Evolutionary conservation across 2,888 invertebrate species (phyloP), one percentile per base, ranked within the genome.

Genomic region (Oxytorus armatus): DNA sequence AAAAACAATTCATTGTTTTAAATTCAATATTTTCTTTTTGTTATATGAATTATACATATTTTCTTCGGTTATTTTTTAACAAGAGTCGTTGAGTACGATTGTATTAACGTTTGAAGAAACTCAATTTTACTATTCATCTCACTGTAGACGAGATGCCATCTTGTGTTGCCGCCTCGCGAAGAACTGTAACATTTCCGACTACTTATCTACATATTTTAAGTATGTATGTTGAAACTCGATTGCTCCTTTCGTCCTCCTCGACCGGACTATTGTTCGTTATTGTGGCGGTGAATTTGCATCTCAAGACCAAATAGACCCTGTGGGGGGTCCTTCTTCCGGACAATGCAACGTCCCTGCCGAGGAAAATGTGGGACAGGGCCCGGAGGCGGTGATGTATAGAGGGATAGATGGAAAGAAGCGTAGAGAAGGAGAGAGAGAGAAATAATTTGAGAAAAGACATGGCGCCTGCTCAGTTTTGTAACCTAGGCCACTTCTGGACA

Each of bases 281-380:
- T 83, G 82, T 57, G 81, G 78, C 68, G 66, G 69, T 53, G 83
- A 83, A 89, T 89, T 89, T 88, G 89, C 89, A 88, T 89, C 84
- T 85, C 77, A 74, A 84, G 81, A 66, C 80, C 84, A 77, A 86
- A 88, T 88, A 87, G 85, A 79, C 84, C 83, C 80, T 86, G 83
- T 83, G 84, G 85, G 86, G 86, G 84, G 74, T 82, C 69, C 53
- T 55, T 33, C 33, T 21, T 57, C 23, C 33, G 47, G 69, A 69
- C 55, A 21, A 18, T 33, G 39, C 33, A 18, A 55, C 11, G 47
- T 44, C 39, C 53, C 53, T 70, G 59, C 55, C 55, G 53, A 44
- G 44, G 61, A 53, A 69, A 63, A 61, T 69, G n/a, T n/a, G 53
- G 23, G 33, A 55, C 63, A 25, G 39, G 10, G 53, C n/a, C n/a